Conservation (phyloP, 2,797 vertebrate species). For the Labeo calbasu region DNA sequence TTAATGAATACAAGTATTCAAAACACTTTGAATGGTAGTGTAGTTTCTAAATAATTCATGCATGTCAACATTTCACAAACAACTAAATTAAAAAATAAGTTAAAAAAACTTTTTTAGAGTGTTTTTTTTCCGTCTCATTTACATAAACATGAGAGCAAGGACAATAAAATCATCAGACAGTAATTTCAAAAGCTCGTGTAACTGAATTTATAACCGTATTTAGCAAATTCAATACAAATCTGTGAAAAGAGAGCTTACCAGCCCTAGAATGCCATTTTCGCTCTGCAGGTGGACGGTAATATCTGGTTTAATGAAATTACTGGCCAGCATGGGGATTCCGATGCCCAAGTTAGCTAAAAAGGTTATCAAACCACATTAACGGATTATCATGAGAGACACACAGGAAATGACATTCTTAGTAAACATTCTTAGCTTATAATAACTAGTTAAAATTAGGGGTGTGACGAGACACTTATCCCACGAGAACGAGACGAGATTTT, state of each 20-base stretch:
- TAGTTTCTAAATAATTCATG: neutral
- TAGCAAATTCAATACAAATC: neutral
- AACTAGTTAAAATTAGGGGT: neutral
- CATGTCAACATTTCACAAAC: neutral
- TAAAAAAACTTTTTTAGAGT: neutral
- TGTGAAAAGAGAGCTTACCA: constrained; percentile 81
- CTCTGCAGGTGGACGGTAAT: constrained; percentile 97
- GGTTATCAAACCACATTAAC: constrained; percentile 10
- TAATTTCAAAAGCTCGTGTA: neutral
- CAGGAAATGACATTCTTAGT: neutral
- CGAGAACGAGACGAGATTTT: too few species aligned
- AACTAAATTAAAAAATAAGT: neutral
- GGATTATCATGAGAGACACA: neutral
- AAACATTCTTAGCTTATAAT: neutral
- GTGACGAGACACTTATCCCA: too few species aligned
- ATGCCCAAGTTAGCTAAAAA: constrained; percentile 94
- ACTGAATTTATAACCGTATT: neutral
- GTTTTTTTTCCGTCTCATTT: constrained; percentile 2
- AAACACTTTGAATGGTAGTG: neutral
- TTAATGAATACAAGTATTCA: neutral
- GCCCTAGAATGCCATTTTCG: constrained; percentile 96
- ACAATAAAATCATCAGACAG: neutral
- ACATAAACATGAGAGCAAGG: neutral
- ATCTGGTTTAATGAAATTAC: constrained; percentile 94
- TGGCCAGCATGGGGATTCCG: constrained; percentile 96